phyloP scores from a whole-genome alignment of 2,113 vertebrate species.

The Parus major region DNA sequence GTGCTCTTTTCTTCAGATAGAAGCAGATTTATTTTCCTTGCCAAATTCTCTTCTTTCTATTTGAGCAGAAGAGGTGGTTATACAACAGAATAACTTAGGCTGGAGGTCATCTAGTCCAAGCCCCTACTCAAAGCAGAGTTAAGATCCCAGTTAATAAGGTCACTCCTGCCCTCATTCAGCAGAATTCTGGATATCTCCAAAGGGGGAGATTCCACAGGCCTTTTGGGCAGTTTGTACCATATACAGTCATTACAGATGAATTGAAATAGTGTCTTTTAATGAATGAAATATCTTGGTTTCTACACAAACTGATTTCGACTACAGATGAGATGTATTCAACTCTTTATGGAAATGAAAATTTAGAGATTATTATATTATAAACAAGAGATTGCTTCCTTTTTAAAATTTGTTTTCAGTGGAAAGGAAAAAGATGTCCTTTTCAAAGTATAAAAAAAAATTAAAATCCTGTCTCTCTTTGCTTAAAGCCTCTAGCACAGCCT shows the following conservation, averaged over 20 bases:
- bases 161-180: background rate
- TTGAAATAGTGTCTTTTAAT: background rate
- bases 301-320: background rate
- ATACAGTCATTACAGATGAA: background rate
- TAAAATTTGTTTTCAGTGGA: background rate
- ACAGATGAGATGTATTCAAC: background rate
- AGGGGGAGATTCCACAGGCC: accelerated
- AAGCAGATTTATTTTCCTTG: background rate
- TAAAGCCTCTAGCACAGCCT: background rate
- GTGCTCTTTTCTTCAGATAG: background rate
- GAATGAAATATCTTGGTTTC: background rate
- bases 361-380: background rate
- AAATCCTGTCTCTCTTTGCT: background rate
- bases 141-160: background rate
- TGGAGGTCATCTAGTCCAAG: background rate
- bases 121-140: background rate
- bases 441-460: background rate
- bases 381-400: background rate
- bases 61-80: background rate
- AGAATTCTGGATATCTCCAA: background rate
- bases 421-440: background rate
- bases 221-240: background rate
- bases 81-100: background rate
- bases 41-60: background rate
- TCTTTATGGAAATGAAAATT: background rate